Base-by-base conservation (phyloP, 2,888 invertebrate species). In the Parnassius orleans region DNA sequence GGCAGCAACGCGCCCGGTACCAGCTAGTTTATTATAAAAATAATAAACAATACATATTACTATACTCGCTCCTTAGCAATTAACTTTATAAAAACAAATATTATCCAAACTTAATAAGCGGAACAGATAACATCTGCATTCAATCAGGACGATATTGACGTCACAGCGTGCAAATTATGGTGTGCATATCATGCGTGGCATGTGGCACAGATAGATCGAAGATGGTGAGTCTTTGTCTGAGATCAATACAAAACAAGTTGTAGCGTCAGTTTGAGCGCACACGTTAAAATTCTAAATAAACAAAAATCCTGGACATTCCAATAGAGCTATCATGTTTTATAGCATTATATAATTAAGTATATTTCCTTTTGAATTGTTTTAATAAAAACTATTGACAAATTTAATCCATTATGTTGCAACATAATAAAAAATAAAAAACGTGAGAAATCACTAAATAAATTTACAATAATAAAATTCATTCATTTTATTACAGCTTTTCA, bases 121-220 rank as follows among this genome's bases (percentile, higher is more conserved):
- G 47, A 58, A 66, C 60, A 53, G 9, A 48, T 48, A 48, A 58
- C 57, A 33, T 63, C 58, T 48, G 24, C 42, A 44, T 53, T 60
- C 42, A 47, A 44, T 50, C 33, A 9, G 12, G 61, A 61, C 60
- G 57, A 64, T 61, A 65, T 69, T 77, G 75, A 75, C 79, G 79
- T 81, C 80, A 81, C 64, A 66, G 70, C 78, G 75, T 77, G 77
- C 73, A 77, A 80, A 78, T 73, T 61, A 52, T 59, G 57, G 53
- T 15, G 2, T 12, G 66, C 66, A 64, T 59, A 33, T 5, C 33
- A 33, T 33, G 7, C 33, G 1, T n/a, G 66, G 66, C 66, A 64
- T 60, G 53, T 15, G 47, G 53, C 51, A 59, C 59, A 46, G 58
- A 33, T 33, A 33, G 33, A 33, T 33, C 33, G 33, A 33, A 24